Evolutionary conservation across 92 coral and sea anemone species (phyloP).

Genomic region (Porites cylindrica): DNA sequence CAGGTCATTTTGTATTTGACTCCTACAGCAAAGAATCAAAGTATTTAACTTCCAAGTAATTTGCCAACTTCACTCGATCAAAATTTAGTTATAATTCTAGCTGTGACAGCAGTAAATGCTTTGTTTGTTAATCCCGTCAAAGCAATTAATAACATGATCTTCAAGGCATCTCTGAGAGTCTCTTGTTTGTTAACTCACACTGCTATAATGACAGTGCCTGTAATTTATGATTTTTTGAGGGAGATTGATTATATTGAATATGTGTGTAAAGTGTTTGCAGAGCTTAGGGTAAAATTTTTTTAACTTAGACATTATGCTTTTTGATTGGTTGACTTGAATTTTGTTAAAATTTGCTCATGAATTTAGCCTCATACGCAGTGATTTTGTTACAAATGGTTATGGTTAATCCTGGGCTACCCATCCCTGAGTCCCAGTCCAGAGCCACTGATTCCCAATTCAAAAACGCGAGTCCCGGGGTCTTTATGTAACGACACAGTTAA

Average conservation of each 20-base stretch:
- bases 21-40: not conserved
- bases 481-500: too few species aligned
- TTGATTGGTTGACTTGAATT: too few species aligned
- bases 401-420: too few species aligned
- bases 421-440: too few species aligned
- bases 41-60: not conserved
- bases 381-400: too few species aligned
- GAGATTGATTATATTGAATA: not conserved
- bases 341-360: too few species aligned
- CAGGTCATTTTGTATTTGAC: too few species aligned
- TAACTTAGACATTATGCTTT: not conserved
- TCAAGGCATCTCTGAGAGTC: not conserved
- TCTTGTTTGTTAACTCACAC: not conserved
- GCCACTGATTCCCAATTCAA: too few species aligned
- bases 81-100: not conserved
- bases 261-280: not conserved
- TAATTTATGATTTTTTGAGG: not conserved
- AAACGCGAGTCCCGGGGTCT: too few species aligned
- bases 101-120: not conserved
- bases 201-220: too few species aligned
- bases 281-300: not conserved
- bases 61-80: not conserved
- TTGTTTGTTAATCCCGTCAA: too few species aligned
- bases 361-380: too few species aligned
- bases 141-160: not conserved